Evolutionary conservation across 2,888 invertebrate species (phyloP).

Genomic region (Callyntrura guangdongensis): DNA sequence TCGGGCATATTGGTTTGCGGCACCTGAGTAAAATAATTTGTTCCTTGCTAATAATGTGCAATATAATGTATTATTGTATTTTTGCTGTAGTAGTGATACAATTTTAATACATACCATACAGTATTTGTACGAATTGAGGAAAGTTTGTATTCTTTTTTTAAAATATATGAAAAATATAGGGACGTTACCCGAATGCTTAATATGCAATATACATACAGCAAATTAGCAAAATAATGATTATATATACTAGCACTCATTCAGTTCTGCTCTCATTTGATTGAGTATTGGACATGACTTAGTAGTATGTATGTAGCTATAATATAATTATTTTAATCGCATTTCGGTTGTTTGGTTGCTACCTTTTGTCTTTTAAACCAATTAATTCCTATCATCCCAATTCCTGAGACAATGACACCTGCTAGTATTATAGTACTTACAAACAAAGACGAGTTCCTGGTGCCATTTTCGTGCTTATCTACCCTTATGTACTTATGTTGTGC

Average conservation of each 20-base stretch:
- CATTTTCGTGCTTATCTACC: background rate
- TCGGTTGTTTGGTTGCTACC: conserved; percentile 34
- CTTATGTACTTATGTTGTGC: conserved; percentile 8
- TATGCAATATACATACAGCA: conserved; percentile 39
- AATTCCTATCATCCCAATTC: conserved; percentile 18
- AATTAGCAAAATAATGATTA: conserved; percentile 11
- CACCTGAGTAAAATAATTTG: conserved; percentile 54
- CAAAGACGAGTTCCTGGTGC: background rate
- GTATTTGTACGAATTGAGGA: conserved; percentile 37
- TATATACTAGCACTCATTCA: conserved; percentile 73
- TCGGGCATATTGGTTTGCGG: conserved; percentile 74
- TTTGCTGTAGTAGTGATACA: conserved; percentile 71
- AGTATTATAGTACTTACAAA: conserved; percentile 1
- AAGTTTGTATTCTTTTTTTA: background rate
- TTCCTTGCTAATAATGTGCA: conserved; percentile 67
- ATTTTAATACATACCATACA: conserved; percentile 13
- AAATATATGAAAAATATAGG: background rate
- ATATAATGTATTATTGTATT: conserved; percentile 44
- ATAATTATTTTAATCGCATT: conserved; percentile 7
- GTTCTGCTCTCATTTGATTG: conserved; percentile 83
- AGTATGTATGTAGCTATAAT: conserved; percentile 42
- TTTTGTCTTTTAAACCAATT: background rate
- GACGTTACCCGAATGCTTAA: conserved; percentile 53
- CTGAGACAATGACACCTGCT: background rate
- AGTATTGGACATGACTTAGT: conserved; percentile 65